Conservation (phyloP, 2,888 invertebrate species). For the Willowsia nigromaculata region DNA sequence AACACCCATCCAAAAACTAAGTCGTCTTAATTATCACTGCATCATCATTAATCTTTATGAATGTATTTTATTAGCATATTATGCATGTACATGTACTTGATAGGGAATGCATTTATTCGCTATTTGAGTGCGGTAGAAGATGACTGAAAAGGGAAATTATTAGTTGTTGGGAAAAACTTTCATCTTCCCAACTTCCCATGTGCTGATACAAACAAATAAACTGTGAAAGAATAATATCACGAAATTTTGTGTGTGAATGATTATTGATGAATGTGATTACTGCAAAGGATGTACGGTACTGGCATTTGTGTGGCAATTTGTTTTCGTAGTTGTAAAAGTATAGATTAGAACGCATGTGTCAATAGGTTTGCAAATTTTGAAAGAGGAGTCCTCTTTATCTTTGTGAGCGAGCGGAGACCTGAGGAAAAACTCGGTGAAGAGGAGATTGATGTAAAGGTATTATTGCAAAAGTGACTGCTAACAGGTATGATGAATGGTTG, state of each 20-base stretch:
- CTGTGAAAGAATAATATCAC: neutral
- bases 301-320: neutral
- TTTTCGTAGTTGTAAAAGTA: neutral
- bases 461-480: neutral
- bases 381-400: neutral
- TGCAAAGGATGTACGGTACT: neutral
- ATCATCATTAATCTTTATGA: no score
- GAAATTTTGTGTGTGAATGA: neutral
- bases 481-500: neutral
- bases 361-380: constrained; percentile 50
- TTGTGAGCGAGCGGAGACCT: neutral
- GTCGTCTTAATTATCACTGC: no score
- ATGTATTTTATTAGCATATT: no score
- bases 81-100: no score
- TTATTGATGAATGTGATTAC: constrained; percentile 26
- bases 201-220: neutral
- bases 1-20: no score
- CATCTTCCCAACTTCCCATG: no score
- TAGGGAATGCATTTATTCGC: no score
- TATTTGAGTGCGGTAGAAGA: no score
- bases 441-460: neutral
- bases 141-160: neutral
- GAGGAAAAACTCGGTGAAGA: neutral
- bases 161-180: neutral
- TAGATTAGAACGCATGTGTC: constrained; percentile 51